Percentiles rank a stretch among this genome's conserved stretches.
These are phyloP conservation scores for Pangasius sanitwongsei DNA, from an alignment of 2,797 vertebrate species.

Conservation along the genomic window DNA sequence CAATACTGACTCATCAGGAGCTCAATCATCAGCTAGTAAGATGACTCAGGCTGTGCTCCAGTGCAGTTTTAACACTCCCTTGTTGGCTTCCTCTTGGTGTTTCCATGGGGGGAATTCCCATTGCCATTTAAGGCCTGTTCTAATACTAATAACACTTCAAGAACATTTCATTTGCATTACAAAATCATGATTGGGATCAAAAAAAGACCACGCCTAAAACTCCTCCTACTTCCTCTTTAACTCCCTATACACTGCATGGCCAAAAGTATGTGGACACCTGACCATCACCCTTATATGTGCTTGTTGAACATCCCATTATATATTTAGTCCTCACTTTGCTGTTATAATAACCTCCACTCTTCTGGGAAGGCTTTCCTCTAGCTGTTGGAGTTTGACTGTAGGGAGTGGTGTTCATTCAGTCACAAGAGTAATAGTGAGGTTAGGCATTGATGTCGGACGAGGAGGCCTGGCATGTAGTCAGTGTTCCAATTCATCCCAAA, in stretches of 20 bases:
- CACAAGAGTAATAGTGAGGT: neutral
- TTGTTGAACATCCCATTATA: neutral
- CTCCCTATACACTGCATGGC: neutral
- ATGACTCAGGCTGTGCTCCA: neutral
- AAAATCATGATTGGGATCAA: neutral
- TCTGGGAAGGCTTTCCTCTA: neutral
- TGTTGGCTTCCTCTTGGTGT: neutral
- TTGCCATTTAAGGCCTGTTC: neutral
- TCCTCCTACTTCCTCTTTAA: neutral
- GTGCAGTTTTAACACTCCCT: neutral
- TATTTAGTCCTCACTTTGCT: neutral
- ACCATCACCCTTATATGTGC: neutral
- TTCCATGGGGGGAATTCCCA: neutral
- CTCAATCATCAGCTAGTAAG: neutral
- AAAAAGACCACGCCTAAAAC: neutral
- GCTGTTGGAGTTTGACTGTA: neutral
- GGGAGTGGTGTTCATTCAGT: neutral
- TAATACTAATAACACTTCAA: neutral
- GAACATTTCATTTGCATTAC: neutral
- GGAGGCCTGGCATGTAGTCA: neutral
- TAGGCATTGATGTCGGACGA: neutral
- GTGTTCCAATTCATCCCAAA: neutral
- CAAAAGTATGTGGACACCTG: neutral
- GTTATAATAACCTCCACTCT: neutral
- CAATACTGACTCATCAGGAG: neutral